These are phyloP conservation scores for Platycheirus rosarum DNA, from an alignment of 2,888 invertebrate genomes.

Conservation along the genomic window DNA sequence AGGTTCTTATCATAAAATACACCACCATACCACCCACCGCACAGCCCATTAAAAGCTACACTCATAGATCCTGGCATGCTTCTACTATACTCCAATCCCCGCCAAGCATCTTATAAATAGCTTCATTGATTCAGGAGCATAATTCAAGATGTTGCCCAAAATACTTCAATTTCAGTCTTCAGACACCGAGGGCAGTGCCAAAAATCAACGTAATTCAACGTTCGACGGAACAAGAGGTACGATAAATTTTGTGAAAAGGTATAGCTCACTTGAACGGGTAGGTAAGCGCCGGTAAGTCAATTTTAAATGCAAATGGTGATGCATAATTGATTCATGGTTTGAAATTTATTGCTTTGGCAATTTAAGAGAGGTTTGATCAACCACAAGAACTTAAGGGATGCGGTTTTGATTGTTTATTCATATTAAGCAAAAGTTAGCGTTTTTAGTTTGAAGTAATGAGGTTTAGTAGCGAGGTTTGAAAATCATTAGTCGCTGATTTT, in stretches of 20 bases:
- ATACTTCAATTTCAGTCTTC: constrained; percentile 5
- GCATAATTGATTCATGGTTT: constrained; percentile 66
- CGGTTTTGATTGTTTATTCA: neutral
- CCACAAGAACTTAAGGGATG: neutral
- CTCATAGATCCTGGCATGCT: constrained; percentile 21
- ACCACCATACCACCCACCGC: constrained; percentile 16
- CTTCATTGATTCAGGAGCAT: constrained; percentile 63
- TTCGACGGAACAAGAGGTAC: constrained; percentile 38
- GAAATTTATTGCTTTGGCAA: constrained; percentile 55
- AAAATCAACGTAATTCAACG: constrained; percentile 30
- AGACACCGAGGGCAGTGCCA: constrained; percentile 33
- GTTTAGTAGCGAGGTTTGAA: no score
- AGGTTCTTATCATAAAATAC: constrained; percentile 63
- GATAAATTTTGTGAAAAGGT: constrained; percentile 52
- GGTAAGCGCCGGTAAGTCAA: constrained; percentile 49
- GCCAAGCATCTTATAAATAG: constrained; percentile 52
- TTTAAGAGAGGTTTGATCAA: constrained; percentile 35
- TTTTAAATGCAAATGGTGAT: constrained; percentile 70
- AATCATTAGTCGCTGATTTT: no score
- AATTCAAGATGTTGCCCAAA: constrained; percentile 68
- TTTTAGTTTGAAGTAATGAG: no score
- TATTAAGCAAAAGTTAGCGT: no score
- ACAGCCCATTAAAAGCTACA: constrained; percentile 43
- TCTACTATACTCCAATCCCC: neutral
- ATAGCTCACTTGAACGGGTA: constrained; percentile 3